These are phyloP conservation scores for Phalera bucephala DNA, from an alignment of 2,888 invertebrate genomes.

Conservation along the genomic window DNA sequence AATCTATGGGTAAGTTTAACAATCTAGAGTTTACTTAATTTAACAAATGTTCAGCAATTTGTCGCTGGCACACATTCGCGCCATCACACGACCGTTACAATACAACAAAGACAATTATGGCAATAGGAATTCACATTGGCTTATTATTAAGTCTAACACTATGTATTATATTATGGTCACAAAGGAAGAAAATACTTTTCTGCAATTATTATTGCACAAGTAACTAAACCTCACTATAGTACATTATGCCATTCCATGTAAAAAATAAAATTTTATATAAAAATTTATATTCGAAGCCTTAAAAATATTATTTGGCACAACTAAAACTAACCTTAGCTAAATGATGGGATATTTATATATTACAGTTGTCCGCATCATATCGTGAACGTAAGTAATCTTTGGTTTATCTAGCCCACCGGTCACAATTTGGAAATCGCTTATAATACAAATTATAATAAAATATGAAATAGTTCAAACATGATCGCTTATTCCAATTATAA, in stretches of 20 bases:
- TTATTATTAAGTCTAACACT: slow-evolving; percentile 50
- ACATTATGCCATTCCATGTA: slow-evolving; percentile 66
- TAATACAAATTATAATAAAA: slow-evolving; percentile 55
- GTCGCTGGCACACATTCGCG: slow-evolving; percentile 15
- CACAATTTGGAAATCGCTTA: slow-evolving; percentile 56
- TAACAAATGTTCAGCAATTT: slow-evolving; percentile 63
- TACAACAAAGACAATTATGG: slow-evolving; percentile 70
- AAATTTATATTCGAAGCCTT: slow-evolving; percentile 55
- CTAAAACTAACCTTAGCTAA: slow-evolving; percentile 50
- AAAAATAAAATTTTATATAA: slow-evolving; percentile 57
- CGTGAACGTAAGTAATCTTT: slow-evolving; percentile 69
- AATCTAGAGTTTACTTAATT: slow-evolving; percentile 74
- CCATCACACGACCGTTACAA: slow-evolving; percentile 23
- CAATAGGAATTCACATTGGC: slow-evolving; percentile 79
- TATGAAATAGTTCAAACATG: slow-evolving; percentile 60
- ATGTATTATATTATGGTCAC: slow-evolving; percentile 35
- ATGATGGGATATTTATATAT: slow-evolving; percentile 67
- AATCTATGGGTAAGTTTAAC: slow-evolving; percentile 82
- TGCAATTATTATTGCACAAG: slow-evolving; percentile 64
- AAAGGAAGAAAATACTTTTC: slow-evolving; percentile 60
- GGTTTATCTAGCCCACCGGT: slow-evolving; percentile 80
- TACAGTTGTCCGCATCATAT: slow-evolving; percentile 66
- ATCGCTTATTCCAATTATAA: slow-evolving; percentile 43
- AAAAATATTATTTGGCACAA: slow-evolving; percentile 69
- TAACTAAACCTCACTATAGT: slow-evolving; percentile 57